A percentile compares a stretch with the other conserved stretches of the same genome.
Conservation (phyloP, 2,797 vertebrate genomes). For the Sorex maritimensis region DNA sequence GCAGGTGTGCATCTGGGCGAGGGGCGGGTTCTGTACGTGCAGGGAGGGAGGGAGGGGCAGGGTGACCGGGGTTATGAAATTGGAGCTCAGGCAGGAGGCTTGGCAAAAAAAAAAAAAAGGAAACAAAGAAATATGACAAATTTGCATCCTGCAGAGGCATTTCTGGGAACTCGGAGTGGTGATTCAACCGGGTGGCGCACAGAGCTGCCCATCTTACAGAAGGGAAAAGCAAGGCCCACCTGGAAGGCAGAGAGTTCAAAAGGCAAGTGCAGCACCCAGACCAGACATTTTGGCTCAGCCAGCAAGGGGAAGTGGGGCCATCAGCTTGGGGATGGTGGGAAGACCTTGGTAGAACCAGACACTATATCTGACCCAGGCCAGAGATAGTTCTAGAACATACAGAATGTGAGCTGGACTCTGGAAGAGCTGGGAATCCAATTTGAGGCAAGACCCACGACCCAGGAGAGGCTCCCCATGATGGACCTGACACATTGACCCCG, state of each 20-base stretch:
- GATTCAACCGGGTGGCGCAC: conserved; percentile 8
- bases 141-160: conserved; percentile 82
- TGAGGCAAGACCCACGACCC: background rate
- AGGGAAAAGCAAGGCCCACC: conserved; percentile 17
- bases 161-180: conserved; percentile 67
- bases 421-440: background rate
- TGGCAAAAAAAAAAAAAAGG: conserved; percentile 82
- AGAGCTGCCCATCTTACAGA: background rate
- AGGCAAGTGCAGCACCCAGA: background rate
- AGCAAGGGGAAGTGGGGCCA: background rate
- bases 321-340: background rate
- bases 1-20: conserved; percentile 91
- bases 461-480: background rate
- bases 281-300: background rate
- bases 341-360: background rate
- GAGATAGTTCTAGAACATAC: conserved; percentile 36
- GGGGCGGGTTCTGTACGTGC: conserved; percentile 87
- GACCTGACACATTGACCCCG: background rate
- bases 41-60: conserved; percentile 83
- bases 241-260: too few relatives aligned
- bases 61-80: conserved; percentile 88
- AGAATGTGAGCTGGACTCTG: background rate
- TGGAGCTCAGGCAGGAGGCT: conserved; percentile 82
- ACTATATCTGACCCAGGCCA: background rate
- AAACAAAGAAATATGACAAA: conserved; percentile 65